Evolutionary conservation across 2,888 invertebrate genomes (phyloP).

Genomic region (Baronia brevicornis): DNA sequence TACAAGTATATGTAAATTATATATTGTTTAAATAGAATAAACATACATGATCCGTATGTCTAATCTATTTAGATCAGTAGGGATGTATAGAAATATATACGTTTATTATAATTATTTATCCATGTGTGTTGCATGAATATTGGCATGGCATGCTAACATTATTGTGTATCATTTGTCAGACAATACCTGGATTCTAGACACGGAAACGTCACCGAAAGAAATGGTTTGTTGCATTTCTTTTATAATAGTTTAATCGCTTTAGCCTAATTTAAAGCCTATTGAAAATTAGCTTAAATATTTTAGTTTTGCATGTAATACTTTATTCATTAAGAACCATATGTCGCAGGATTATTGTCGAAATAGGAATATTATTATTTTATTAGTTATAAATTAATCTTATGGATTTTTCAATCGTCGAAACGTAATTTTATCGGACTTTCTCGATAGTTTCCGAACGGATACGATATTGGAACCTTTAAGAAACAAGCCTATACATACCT

Average conservation of each 20-base stretch:
- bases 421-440: too few species aligned
- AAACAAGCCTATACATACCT: too few species aligned
- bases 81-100: conserved; percentile 3
- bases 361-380: too few species aligned
- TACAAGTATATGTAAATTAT: too few species aligned
- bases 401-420: too few species aligned
- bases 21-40: conserved; percentile 5
- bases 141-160: conserved; percentile 71
- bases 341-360: too few species aligned
- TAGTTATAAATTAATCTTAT: too few species aligned
- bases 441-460: too few species aligned
- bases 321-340: too few species aligned
- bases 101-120: conserved; percentile 16
- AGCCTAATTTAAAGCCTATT: conserved; percentile 11
- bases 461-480: too few species aligned
- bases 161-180: conserved; percentile 71
- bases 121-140: conserved; percentile 61
- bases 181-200: conserved; percentile 72
- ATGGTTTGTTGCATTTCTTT: conserved; percentile 68
- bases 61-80: conserved; percentile 4
- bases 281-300: conserved; percentile 10
- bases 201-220: conserved; percentile 59
- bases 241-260: conserved; percentile 20
- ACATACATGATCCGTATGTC: conserved; percentile 3
- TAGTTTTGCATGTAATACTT: conserved; percentile 9